Percentiles rank a stretch among this genome's conserved stretches.
Conservation (phyloP, 2,888 invertebrate species). For the Eutolmus rufibarbis region DNA sequence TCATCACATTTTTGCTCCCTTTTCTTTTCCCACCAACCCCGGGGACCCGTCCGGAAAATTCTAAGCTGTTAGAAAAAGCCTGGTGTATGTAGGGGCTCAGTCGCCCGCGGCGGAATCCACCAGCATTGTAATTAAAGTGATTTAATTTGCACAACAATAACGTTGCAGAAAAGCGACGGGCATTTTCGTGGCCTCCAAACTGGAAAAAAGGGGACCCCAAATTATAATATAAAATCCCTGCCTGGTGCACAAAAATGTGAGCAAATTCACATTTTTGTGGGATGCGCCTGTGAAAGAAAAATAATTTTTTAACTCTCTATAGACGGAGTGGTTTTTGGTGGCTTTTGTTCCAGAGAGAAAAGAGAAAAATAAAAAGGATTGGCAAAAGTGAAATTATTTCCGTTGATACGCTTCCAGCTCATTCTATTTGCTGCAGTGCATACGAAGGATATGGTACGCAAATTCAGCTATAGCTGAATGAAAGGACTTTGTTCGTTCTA, state of each 20-base stretch:
- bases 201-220: neutral
- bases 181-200: neutral
- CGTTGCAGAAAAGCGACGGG: neutral
- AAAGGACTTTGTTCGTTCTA: neutral
- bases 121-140: neutral
- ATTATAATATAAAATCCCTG: neutral
- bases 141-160: slow-evolving; percentile 23
- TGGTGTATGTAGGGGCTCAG: neutral
- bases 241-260: neutral
- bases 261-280: neutral
- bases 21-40: neutral
- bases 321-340: neutral
- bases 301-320: neutral
- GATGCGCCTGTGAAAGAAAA: neutral
- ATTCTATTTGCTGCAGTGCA: neutral
- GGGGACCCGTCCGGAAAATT: neutral
- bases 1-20: neutral
- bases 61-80: neutral
- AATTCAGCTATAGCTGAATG: neutral
- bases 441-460: neutral
- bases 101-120: neutral
- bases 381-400: neutral
- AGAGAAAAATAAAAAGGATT: neutral
- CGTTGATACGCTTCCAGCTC: neutral
- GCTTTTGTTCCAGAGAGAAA: neutral